Evolutionary conservation across 2,888 invertebrate genomes (phyloP), one percentile per base, ranked within the genome.

Genomic region (Tenthredo notha): DNA sequence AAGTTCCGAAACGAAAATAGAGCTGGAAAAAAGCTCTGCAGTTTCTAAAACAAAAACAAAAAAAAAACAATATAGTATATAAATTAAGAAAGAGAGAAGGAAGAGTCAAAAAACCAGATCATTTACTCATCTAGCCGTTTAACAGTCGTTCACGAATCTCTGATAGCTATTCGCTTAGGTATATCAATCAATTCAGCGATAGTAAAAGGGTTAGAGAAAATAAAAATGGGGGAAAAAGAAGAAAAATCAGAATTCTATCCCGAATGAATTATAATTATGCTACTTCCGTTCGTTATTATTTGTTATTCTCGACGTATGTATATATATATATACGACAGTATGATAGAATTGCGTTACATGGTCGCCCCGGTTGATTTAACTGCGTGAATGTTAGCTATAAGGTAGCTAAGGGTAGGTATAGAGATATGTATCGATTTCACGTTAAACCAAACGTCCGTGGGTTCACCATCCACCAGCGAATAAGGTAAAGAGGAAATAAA

Each of bases 401-500:
- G 25, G 40, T 47, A 43, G 43, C 21, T 10, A 1, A 25, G 12
- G 43, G 40, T 25, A 3, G 12, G 10, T 33, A 40, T 80, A 77
- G 25, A 77, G 25, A 77, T 80, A 37, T 58, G 58, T 80, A 80
- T 80, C 61, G 78, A 80, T 80, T 80, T 80, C 61, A 15, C 78
- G 78, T 80, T 80, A 80, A 61, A 80, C 78, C 58, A 15, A 61
- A 61, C 61, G 61, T 58, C 37, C 58, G 78, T 25, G 40, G 78
- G 58, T 80, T 80, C 37, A 21, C 21, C 21, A 50, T 37, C 50
- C 33, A 77, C 50, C 33, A 77, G 50, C 15, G 47, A 18, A 77
- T 50, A 80, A 80, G 37, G 78, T 37, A 61, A 80, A 80, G 37
- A 80, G 78, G 61, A 80, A 80, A 80, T 80, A 80, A 80, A 80